A percentile compares a stretch with the other conserved stretches of the same genome.
Evolutionary conservation across 1,140 invertebrate genomes (phyloP).

Genomic region (Adoxophyes honmai): DNA sequence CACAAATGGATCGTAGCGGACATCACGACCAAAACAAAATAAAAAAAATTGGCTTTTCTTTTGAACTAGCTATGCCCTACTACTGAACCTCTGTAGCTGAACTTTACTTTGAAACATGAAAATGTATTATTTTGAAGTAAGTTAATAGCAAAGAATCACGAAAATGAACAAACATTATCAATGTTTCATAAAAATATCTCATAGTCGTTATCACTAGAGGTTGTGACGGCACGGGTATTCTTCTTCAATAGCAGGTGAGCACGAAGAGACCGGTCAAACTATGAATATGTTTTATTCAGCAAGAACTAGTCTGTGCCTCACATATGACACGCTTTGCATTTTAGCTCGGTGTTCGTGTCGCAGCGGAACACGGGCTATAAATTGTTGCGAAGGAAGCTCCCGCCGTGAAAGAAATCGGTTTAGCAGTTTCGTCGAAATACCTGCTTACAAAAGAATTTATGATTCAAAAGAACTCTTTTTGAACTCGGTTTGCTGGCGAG

Average conservation of each 20-base stretch:
- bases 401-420: constrained; percentile 12
- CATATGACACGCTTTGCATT: constrained; percentile 13
- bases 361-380: constrained; percentile 10
- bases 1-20: too few relatives aligned
- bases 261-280: constrained; percentile 1
- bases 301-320: constrained; percentile 8
- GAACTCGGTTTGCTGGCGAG: background rate
- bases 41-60: too few relatives aligned
- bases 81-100: too few relatives aligned
- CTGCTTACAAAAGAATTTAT: constrained; percentile 15
- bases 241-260: background rate
- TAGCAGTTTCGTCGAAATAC: constrained; percentile 9
- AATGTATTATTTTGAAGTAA: too few relatives aligned
- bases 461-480: constrained; percentile 2
- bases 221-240: too few relatives aligned
- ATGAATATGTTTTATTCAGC: constrained; percentile 4
- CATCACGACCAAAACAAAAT: too few relatives aligned
- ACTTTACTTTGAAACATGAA: too few relatives aligned
- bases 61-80: too few relatives aligned
- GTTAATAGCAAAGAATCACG: too few relatives aligned
- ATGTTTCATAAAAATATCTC: too few relatives aligned
- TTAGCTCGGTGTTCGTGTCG: constrained; percentile 6
- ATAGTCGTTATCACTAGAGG: too few relatives aligned
- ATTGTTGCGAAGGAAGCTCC: constrained; percentile 6
- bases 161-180: too few relatives aligned